Percentiles rank a stretch among this genome's conserved stretches.
phyloP scores from a whole-genome alignment of 2,113 vertebrate genomes.

The Cyrtonyx montezumae region DNA sequence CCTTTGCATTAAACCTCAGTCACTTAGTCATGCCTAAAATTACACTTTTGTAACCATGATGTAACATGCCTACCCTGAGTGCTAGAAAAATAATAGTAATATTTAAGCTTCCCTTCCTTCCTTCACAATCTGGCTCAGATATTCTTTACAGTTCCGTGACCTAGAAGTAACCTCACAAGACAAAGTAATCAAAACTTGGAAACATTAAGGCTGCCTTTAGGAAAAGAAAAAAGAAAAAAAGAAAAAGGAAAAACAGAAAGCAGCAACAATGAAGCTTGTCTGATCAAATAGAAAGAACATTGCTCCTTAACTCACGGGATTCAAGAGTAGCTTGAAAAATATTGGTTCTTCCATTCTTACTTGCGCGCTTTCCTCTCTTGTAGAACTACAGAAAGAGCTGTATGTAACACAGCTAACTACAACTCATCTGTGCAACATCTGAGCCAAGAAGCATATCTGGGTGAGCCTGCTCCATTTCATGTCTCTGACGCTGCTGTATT shows the following conservation, averaged over 20 bases:
- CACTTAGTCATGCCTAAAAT: conserved; percentile 44
- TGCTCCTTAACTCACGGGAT: not conserved
- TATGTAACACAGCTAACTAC: not conserved
- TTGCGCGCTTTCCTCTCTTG: not conserved
- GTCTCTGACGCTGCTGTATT: not conserved
- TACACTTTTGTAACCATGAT: conserved; percentile 4
- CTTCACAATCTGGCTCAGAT: not conserved
- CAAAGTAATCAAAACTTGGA: not conserved
- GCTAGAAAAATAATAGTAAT: not conserved
- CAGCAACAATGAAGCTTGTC: not conserved
- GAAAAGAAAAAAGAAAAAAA: not conserved
- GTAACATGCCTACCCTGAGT: not conserved
- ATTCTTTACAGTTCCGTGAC: not conserved
- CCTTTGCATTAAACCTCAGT: not conserved
- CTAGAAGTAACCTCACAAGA: not conserved
- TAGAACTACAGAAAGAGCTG: not conserved
- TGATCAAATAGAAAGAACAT: not conserved
- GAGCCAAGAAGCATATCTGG: accelerated
- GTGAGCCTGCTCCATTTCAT: not conserved
- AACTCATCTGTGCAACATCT: not conserved
- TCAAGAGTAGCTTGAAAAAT: not conserved
- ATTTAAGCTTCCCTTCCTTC: not conserved
- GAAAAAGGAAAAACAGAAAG: not conserved
- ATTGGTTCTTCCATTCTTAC: not conserved
- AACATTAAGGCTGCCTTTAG: not conserved